Percentiles rank a stretch among this genome's conserved stretches.
Conservation (phyloP, 1,140 invertebrate genomes). For the Anoplophora glabripennis region DNA sequence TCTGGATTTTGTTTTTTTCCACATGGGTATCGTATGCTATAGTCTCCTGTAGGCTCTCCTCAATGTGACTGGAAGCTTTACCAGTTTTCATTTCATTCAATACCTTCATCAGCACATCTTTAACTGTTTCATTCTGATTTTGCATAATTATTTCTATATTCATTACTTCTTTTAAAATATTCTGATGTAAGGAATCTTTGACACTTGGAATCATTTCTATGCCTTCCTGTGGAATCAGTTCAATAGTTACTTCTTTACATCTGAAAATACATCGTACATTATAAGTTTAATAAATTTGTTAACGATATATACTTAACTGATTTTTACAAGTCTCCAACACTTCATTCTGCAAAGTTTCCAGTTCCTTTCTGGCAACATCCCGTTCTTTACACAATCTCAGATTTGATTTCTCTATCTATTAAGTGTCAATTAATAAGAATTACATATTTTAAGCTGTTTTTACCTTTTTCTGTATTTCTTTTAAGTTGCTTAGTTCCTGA, state of each 20-base stretch:
- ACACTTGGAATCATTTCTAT: no score
- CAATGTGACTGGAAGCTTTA: not conserved
- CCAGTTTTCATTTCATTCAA: not conserved
- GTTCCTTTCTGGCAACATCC: not conserved
- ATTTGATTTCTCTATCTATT: not conserved
- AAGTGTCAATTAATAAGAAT: no score
- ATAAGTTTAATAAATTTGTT: no score
- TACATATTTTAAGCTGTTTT: no score
- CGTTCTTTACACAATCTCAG: not conserved
- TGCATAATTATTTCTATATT: slow-evolving; percentile 3
- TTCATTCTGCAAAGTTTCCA: not conserved
- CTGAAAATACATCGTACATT: no score
- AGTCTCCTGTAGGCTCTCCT: not conserved
- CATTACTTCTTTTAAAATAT: no score
- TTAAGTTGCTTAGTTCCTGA: slow-evolving; percentile 2
- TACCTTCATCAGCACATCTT: not conserved
- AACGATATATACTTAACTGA: slow-evolving; percentile 3
- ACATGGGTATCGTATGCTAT: no score
- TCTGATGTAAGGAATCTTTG: no score
- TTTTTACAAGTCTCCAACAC: not conserved
- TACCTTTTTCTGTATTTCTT: slow-evolving; percentile 8
- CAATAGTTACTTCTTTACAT: no score
- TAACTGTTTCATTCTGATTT: slow-evolving; percentile 1
- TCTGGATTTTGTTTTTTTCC: slow-evolving; percentile 1
- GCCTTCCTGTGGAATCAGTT: no score